Base-by-base conservation (phyloP, 2,888 invertebrate genomes). In the Hartigia nigra region DNA sequence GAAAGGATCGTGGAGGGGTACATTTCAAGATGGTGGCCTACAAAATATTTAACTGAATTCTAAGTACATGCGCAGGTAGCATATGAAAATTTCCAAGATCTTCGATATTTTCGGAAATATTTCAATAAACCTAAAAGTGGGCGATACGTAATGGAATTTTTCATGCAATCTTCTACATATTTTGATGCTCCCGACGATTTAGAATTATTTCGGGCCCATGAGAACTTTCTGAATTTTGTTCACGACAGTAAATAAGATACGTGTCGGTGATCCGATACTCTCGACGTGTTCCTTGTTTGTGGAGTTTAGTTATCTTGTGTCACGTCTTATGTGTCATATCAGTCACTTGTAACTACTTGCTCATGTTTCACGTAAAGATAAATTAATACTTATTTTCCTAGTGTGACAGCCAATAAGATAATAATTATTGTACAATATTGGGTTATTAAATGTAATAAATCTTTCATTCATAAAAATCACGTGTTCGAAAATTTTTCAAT, bases 31-130 rank as follows among this genome's bases (percentile, higher is more conserved):
- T 76, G 78, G 75, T 75, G 75, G 69, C n/a, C 70, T 69, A 78
- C 74, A 75, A 78, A 78, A 78, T 75, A 78, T 78, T 55, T 14
- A n/a, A 70, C 37, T 32, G 72, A 72, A 75, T 78, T 78, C 23
- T 36, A 34, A 14, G 72, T 39, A 14, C 14, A 31, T 23, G 37
- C 78, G 78, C 78, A 78, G 75, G 78, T 55, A 55, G 55, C 55
- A 55, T 23, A 55, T 9, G 55, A 55, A 55, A 55, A 9, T 55
- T 55, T 55, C 55, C 23, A 0, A 55, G 55, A 55, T 55, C 23
- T 23, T 55, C 9, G 23, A 55, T 23, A 23, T 55, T 55, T 23
- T 23, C 55, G 55, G 55, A 55, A 55, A 55, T 55, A 55, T 55
- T 55, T 23, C 55, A 55, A 9, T 72, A 55, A 55, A 55, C 9